A percentile compares a stretch with the other conserved stretches of the same genome.
Conservation (phyloP, 1,140 invertebrate species). For the Tetragnatha versicolor region DNA sequence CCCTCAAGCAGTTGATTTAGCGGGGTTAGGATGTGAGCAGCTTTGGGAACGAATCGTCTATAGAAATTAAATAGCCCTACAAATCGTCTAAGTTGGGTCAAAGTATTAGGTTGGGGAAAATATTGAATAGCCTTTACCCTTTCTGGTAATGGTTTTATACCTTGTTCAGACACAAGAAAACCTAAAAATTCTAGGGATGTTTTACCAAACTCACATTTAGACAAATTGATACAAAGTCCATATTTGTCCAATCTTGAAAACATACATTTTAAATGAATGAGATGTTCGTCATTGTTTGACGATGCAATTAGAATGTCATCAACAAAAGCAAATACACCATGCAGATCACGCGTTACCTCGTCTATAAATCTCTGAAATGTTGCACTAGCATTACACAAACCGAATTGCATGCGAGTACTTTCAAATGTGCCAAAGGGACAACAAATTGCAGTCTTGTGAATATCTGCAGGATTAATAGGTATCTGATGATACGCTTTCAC, state of each 20-base stretch:
- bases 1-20: background rate
- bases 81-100: constrained; percentile 61
- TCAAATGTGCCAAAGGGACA: constrained; percentile 48
- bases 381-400: constrained; percentile 45
- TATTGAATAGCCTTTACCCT: constrained; percentile 35
- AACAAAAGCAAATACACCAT: constrained; percentile 58
- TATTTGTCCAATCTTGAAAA: constrained; percentile 59
- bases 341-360: constrained; percentile 39
- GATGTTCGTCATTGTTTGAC: constrained; percentile 60
- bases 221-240: constrained; percentile 59
- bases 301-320: constrained; percentile 67
- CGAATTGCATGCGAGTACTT: constrained; percentile 52
- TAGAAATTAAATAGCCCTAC: constrained; percentile 65
- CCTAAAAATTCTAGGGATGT: constrained; percentile 37
- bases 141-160: constrained; percentile 19
- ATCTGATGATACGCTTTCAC: constrained; percentile 52
- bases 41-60: constrained; percentile 24
- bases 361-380: constrained; percentile 49
- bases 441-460: constrained; percentile 47
- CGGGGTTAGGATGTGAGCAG: background rate
- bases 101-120: constrained; percentile 59
- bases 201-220: constrained; percentile 52
- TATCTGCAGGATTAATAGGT: constrained; percentile 16
- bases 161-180: background rate
- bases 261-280: constrained; percentile 61